Conservation (phyloP, 2,113 vertebrate genomes). For the Seriola dumerili region DNA sequence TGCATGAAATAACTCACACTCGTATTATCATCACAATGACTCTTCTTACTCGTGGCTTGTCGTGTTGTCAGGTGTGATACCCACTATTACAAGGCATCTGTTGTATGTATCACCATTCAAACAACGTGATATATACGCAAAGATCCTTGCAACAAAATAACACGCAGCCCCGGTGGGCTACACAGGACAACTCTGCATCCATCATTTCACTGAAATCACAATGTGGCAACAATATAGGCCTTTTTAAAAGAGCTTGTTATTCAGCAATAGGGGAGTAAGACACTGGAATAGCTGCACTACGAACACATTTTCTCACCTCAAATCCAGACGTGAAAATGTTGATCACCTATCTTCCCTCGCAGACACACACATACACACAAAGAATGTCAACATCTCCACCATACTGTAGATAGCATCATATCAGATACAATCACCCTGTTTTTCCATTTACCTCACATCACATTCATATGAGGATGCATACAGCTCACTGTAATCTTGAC, state of each 20-base stretch:
- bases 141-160: too few species aligned
- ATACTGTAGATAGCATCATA: not conserved
- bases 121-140: too few species aligned
- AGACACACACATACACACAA: too few species aligned
- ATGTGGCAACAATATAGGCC: not conserved
- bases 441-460: not conserved
- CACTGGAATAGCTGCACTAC: not conserved
- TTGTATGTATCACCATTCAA: not conserved
- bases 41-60: not conserved
- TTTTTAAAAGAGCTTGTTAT: too few species aligned
- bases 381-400: not conserved
- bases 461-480: not conserved
- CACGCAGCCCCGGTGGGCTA: too few species aligned
- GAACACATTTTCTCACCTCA: not conserved
- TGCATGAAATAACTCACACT: constrained; percentile 2
- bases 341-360: not conserved
- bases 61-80: constrained; percentile 5
- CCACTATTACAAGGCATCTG: not conserved
- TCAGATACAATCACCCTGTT: not conserved
- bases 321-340: not conserved
- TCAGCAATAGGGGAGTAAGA: too few species aligned
- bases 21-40: not conserved
- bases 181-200: not conserved
- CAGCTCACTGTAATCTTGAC: too few species aligned
- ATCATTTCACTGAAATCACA: not conserved